phyloP scores from a whole-genome alignment of 2,797 vertebrate species.

The Leuciscus waleckii region DNA sequence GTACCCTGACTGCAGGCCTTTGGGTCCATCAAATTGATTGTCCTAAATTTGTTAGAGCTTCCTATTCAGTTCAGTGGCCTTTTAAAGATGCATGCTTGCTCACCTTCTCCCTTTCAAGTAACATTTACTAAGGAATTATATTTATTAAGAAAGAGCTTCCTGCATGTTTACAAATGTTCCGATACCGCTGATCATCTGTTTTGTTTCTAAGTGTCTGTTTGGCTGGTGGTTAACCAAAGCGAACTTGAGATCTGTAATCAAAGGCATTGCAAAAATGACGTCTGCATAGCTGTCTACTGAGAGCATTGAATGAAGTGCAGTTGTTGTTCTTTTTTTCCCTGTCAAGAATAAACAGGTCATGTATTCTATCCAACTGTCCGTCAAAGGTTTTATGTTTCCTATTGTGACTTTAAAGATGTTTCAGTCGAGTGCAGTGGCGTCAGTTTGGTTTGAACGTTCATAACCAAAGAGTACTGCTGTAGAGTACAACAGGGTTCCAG shows the following conservation, averaged over 20 bases:
- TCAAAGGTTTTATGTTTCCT: slow-evolving; percentile 12
- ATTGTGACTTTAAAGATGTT: slow-evolving; percentile 15
- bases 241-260: slow-evolving; percentile 59
- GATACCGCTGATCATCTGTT: background rate
- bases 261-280: slow-evolving; percentile 46
- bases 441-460: slow-evolving; percentile 7
- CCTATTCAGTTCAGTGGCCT: background rate
- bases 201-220: slow-evolving; percentile 33
- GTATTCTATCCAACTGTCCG: slow-evolving; percentile 6
- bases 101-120: background rate
- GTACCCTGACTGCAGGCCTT: background rate
- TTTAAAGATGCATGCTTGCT: background rate
- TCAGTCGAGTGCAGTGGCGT: background rate
- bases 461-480: too few species aligned
- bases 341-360: slow-evolving; percentile 3
- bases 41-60: background rate
- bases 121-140: background rate
- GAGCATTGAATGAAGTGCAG: background rate
- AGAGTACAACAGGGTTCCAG: slow-evolving; percentile 7
- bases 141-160: background rate
- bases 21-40: background rate
- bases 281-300: slow-evolving; percentile 35
- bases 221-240: slow-evolving; percentile 54
- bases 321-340: background rate
- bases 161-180: background rate